Conservation (phyloP, 2,113 vertebrate species). For the Phylloscopus whistleri region DNA sequence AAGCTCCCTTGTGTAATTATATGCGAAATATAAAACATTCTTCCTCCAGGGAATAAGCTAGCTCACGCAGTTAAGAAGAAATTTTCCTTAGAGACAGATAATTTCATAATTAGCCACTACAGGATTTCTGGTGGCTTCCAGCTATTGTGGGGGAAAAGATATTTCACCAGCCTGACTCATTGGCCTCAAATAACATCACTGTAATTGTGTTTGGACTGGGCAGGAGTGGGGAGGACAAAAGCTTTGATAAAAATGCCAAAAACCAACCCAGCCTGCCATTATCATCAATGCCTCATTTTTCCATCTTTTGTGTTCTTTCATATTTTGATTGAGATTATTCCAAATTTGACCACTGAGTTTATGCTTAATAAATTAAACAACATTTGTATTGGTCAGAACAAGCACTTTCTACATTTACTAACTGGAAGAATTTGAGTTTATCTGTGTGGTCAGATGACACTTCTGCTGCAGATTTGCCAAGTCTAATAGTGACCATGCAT, state of each 20-base stretch:
- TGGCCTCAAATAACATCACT: not conserved
- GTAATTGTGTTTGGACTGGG: not conserved
- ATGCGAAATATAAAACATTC: constrained; percentile 6
- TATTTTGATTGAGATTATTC: not conserved
- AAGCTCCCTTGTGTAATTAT: constrained; percentile 11
- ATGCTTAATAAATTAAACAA: not conserved
- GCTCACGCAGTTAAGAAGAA: not conserved
- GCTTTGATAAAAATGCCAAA: not conserved
- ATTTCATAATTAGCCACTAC: constrained; percentile 48
- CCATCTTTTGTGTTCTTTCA: not conserved
- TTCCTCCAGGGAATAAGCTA: constrained; percentile 35
- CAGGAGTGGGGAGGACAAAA: not conserved
- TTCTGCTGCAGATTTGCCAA: not conserved
- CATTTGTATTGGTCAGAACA: not conserved
- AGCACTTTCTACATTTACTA: not conserved
- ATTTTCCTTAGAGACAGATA: constrained; percentile 42
- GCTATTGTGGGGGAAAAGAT: not conserved
- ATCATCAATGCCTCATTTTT: not conserved
- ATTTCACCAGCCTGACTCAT: not conserved
- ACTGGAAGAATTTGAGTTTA: not conserved
- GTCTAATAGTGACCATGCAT: not conserved
- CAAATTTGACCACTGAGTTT: not conserved
- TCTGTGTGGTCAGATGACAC: not conserved
- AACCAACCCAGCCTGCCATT: not conserved
- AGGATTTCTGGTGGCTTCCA: constrained; percentile 15